Base-by-base conservation (phyloP, 2,113 vertebrate species). In the Nycticorax nycticorax region DNA sequence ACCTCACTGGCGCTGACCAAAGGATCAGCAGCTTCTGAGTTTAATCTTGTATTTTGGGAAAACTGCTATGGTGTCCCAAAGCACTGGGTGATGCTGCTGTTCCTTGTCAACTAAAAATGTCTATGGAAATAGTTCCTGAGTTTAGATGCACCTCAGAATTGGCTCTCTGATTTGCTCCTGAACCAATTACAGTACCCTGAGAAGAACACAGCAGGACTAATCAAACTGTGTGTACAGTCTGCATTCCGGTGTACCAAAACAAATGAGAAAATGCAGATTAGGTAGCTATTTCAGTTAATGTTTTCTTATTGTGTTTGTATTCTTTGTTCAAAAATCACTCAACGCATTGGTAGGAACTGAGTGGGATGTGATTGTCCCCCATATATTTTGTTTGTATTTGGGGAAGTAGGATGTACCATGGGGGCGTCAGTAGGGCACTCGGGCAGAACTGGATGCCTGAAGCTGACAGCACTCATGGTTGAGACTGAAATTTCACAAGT, bases 261-360 rank as follows among this genome's bases (percentile, higher is more conserved):
- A 90, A 89, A 88, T 66, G 24, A 86, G 72, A 66, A 91, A 93
- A 94, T 80, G 33, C 41, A 86, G 50, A 85, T 69, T 24, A 92
- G 22, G 24, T 39, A 57, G 22, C 10, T 66, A 22, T 92, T 85
- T 76, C 59, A 63, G 30, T 74, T 47, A 71, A 35, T 50, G 5
- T 45, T 79, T 92, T 66, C 23, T 14, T 63, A 35, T 3, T 1
- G 27, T 37, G 88, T 84, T 81, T 55, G 12, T 74, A 55, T 77
- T 50, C 12, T 59, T 35, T 59, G 10, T 67, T 76, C 8, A 47
- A 68, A 93, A 82, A 82, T 64, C 21, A 55, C 48, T 39, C 77
- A 71, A 6, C 1, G 1, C 15, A 10, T 68, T 73, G 52, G 9
- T 48, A 78, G 64, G 23, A 94, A 13, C 24, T 35, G 30, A 63